Percentiles rank a stretch among this genome's conserved stretches.
Conservation (phyloP, 2,888 invertebrate genomes). For the Phyto melanocephala region DNA sequence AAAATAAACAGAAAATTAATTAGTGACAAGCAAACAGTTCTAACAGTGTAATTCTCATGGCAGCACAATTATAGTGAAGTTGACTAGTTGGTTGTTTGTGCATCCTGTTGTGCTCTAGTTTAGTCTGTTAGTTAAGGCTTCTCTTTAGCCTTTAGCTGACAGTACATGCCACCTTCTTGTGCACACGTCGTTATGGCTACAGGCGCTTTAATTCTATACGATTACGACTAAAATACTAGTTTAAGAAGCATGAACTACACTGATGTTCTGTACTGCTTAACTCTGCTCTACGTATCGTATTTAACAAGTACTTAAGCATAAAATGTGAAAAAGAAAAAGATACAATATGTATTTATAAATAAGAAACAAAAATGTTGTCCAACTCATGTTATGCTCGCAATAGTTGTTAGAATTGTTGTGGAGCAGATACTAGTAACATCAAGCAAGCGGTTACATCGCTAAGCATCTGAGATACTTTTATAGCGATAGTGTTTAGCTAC, state of each 20-base stretch:
- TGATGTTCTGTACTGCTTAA: neutral
- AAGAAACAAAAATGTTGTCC: conserved; percentile 23
- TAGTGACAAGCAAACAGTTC: neutral
- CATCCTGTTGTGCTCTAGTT: conserved; percentile 57
- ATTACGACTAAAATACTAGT: conserved; percentile 36
- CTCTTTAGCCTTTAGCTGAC: conserved; percentile 62
- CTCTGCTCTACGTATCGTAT: neutral
- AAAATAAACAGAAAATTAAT: neutral
- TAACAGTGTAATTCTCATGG: conserved; percentile 27
- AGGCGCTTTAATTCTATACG: conserved; percentile 50
- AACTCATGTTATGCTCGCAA: neutral
- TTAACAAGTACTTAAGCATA: conserved; percentile 22
- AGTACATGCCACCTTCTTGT: conserved; percentile 65
- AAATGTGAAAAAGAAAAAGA: neutral
- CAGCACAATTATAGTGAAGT: neutral
- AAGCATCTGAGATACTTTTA: conserved; percentile 53
- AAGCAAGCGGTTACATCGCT: conserved; percentile 12
- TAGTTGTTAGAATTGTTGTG: conserved; percentile 34
- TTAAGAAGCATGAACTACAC: conserved; percentile 1
- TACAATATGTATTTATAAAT: neutral
- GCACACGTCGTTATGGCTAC: conserved; percentile 59
- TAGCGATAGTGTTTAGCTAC: conserved; percentile 60
- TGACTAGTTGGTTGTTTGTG: conserved; percentile 22
- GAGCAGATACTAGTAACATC: neutral
- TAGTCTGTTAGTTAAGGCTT: conserved; percentile 44